Evolutionary conservation across 2,113 vertebrate species (phyloP).

Genomic region (Albula goreensis): DNA sequence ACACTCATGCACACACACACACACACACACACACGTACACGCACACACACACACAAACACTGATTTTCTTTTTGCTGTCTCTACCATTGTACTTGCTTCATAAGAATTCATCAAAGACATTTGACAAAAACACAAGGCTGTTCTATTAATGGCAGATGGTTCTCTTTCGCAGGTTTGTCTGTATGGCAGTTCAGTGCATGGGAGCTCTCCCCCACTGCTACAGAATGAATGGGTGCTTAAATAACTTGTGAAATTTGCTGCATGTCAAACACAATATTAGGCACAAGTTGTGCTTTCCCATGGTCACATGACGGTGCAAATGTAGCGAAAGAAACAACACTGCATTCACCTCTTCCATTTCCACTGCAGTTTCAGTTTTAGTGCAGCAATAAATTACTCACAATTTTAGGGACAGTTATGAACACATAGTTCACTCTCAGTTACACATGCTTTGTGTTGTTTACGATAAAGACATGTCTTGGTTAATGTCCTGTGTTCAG

Average conservation of each 20-base stretch:
- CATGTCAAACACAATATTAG: slow-evolving; percentile 56
- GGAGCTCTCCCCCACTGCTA: slow-evolving; percentile 26
- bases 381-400: background rate
- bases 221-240: slow-evolving; percentile 30
- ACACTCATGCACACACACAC: background rate
- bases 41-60: background rate
- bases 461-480: background rate
- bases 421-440: background rate
- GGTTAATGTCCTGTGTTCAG: background rate
- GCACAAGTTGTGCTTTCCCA: slow-evolving; percentile 35
- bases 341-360: background rate
- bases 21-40: background rate
- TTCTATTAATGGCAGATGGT: background rate
- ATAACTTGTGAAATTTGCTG: slow-evolving; percentile 49
- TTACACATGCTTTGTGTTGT: background rate
- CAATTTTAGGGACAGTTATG: background rate
- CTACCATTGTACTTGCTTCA: background rate
- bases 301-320: background rate
- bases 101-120: background rate
- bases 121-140: background rate
- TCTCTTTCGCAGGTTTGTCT: background rate
- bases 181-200: background rate
- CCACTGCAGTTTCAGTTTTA: background rate
- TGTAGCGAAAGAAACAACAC: background rate
- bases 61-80: background rate